Percentiles rank a stretch among this genome's conserved stretches.
Conservation (phyloP, 2,797 vertebrate species). For the Pseudomugil gertrudae region DNA sequence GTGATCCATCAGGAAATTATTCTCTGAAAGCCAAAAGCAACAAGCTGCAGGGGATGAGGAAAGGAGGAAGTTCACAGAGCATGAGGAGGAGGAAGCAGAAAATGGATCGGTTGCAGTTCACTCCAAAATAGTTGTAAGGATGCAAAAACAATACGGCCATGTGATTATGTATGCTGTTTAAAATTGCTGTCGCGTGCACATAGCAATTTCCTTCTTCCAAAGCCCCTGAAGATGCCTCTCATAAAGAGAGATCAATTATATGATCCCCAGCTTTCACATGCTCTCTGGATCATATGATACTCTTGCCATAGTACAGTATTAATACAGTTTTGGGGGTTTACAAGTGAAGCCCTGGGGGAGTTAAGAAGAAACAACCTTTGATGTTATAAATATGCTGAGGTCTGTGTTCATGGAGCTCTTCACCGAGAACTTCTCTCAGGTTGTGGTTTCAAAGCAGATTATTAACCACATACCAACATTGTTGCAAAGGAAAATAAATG, state of each 20-base stretch:
- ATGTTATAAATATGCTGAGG: conserved; percentile 14
- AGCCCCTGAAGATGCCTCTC: conserved; percentile 56
- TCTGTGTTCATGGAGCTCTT: conserved; percentile 8
- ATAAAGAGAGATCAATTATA: conserved; percentile 65
- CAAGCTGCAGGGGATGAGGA: conserved; percentile 57
- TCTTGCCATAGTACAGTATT: conserved; percentile 14
- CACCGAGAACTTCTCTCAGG: conserved; percentile 6
- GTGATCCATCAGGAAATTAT: conserved; percentile 75
- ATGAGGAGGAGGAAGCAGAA: conserved; percentile 32
- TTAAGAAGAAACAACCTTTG: conserved; percentile 1
- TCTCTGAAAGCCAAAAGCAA: conserved; percentile 75
- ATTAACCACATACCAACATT: conserved; percentile 19
- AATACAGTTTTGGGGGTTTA: conserved; percentile 12
- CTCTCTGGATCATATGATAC: conserved; percentile 37
- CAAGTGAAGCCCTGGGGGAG: conserved; percentile 4
- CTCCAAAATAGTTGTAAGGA: conserved; percentile 64
- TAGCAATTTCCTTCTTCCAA: conserved; percentile 63
- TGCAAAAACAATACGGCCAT: conserved; percentile 49
- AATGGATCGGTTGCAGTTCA: conserved; percentile 59
- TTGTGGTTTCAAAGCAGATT: conserved; percentile 15
- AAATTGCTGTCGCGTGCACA: conserved; percentile 49
- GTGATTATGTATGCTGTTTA: conserved; percentile 40
- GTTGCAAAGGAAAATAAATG: neutral
- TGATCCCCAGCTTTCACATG: conserved; percentile 61
- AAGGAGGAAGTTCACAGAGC: conserved; percentile 58